These are phyloP conservation scores for Champsocephalus gunnari DNA, from an alignment of 2,797 vertebrate species.

Conservation along the genomic window DNA sequence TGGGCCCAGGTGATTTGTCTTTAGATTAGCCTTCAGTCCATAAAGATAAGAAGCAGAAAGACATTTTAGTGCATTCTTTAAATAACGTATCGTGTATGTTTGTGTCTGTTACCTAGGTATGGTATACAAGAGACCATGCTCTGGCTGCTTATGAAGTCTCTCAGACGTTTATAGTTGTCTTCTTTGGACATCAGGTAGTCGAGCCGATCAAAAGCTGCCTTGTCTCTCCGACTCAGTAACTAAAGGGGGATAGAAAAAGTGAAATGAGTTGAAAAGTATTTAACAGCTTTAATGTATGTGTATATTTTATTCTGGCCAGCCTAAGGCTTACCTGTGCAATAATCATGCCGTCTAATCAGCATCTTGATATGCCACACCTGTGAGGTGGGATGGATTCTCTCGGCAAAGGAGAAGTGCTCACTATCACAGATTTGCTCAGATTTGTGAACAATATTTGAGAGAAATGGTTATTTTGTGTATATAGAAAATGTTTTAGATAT, in stretches of 20 bases:
- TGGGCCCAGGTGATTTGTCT: not conserved
- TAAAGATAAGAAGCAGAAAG: slow-evolving; percentile 23
- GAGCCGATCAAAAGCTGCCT: slow-evolving; percentile 95
- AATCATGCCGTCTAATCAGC: too few relatives aligned
- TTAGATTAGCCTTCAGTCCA: slow-evolving; percentile 18
- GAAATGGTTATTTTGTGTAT: too few relatives aligned
- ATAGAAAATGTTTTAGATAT: too few relatives aligned
- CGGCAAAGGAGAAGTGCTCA: too few relatives aligned
- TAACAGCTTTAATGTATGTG: not conserved
- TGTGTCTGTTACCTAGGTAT: slow-evolving; percentile 90
- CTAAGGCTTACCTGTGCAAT: too few relatives aligned
- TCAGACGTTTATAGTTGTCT: slow-evolving; percentile 98
- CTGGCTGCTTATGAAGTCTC: slow-evolving; percentile 97
- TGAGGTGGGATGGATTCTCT: too few relatives aligned
- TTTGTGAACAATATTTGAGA: too few relatives aligned
- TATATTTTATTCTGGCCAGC: too few relatives aligned
- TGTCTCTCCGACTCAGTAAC: slow-evolving; percentile 98
- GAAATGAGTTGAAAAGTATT: not conserved
- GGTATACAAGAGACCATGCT: slow-evolving; percentile 99
- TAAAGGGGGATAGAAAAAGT: slow-evolving; percentile 50
- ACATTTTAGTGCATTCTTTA: not conserved
- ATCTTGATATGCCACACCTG: too few relatives aligned
- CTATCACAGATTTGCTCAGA: too few relatives aligned
- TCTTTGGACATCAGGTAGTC: slow-evolving; percentile 99
- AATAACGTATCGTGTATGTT: slow-evolving; percentile 12